These are phyloP conservation scores for Botrylloides violaceus DNA, from an alignment of 23 tunicate species.

Conservation along the genomic window DNA sequence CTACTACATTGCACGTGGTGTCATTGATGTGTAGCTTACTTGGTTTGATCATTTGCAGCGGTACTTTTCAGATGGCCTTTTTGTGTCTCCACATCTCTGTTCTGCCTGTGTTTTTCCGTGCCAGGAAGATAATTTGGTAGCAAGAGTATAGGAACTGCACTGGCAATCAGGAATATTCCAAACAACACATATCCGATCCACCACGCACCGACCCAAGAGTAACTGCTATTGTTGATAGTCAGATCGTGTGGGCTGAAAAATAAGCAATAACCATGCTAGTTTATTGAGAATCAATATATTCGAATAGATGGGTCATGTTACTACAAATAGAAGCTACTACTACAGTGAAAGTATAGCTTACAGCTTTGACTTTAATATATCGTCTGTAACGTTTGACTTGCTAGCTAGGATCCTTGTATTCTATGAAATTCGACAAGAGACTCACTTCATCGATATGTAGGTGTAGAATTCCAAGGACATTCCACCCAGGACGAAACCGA, in stretches of 20 bases:
- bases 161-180: slow-evolving; percentile 23
- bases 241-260: slow-evolving; percentile 23
- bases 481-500: slow-evolving; percentile 66
- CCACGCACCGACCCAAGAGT: slow-evolving; percentile 68
- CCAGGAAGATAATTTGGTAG: slow-evolving; percentile 31
- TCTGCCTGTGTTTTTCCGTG: slow-evolving; percentile 17
- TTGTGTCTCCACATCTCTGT: slow-evolving; percentile 37
- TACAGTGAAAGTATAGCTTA: too few relatives aligned
- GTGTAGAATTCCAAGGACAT: slow-evolving; percentile 40
- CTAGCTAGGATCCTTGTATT: too few relatives aligned
- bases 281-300: too few relatives aligned
- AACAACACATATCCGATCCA: slow-evolving; percentile 46
- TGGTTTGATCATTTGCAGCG: background rate
- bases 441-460: slow-evolving; percentile 25
- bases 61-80: background rate
- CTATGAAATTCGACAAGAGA: too few relatives aligned
- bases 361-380: too few relatives aligned
- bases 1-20: too few relatives aligned
- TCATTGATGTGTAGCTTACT: too few relatives aligned
- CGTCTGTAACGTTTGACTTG: too few relatives aligned
- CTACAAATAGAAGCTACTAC: too few relatives aligned
- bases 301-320: too few relatives aligned
- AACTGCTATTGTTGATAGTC: slow-evolving; percentile 8
- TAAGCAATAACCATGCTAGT: too few relatives aligned
- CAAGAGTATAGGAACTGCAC: slow-evolving; percentile 16